Evolutionary conservation across 2,888 invertebrate species (phyloP).

Genomic region (Polymixis lichenea): DNA sequence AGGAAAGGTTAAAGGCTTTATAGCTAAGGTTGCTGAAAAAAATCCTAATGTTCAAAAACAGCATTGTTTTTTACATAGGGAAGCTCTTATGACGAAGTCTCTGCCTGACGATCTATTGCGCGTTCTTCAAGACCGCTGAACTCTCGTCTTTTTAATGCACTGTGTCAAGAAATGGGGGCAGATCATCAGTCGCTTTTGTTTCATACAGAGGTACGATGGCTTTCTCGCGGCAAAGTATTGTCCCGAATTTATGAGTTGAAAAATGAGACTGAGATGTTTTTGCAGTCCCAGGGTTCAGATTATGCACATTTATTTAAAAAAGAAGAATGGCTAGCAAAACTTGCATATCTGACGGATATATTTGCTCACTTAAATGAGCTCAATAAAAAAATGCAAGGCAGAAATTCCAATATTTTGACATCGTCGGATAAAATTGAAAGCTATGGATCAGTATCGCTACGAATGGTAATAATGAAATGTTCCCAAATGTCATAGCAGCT

Average conservation of each 20-base stretch:
- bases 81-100: constrained; percentile 8
- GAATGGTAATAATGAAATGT: too few relatives aligned
- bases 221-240: constrained; percentile 30
- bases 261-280: constrained; percentile 1
- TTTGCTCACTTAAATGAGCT: constrained; percentile 1
- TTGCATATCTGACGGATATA: constrained; percentile 1
- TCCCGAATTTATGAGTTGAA: constrained; percentile 37
- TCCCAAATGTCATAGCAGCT: too few relatives aligned
- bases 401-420: too few relatives aligned
- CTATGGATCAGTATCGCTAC: too few relatives aligned
- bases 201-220: constrained; percentile 37
- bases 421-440: too few relatives aligned
- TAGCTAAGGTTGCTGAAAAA: too few relatives aligned
- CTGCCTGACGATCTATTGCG: constrained; percentile 4
- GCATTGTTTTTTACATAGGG: constrained; percentile 18
- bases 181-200: constrained; percentile 23
- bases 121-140: constrained; percentile 16
- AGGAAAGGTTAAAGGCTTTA: too few relatives aligned
- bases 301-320: neutral
- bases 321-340: neutral
- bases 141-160: constrained; percentile 8
- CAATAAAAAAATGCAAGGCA: constrained; percentile 1
- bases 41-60: neutral
- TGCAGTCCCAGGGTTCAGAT: constrained; percentile 1
- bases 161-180: constrained; percentile 20